A percentile compares a stretch with the other conserved stretches of the same genome.
phyloP scores from a whole-genome alignment of 2,113 vertebrate genomes.

The Triplophysa dalaica region DNA sequence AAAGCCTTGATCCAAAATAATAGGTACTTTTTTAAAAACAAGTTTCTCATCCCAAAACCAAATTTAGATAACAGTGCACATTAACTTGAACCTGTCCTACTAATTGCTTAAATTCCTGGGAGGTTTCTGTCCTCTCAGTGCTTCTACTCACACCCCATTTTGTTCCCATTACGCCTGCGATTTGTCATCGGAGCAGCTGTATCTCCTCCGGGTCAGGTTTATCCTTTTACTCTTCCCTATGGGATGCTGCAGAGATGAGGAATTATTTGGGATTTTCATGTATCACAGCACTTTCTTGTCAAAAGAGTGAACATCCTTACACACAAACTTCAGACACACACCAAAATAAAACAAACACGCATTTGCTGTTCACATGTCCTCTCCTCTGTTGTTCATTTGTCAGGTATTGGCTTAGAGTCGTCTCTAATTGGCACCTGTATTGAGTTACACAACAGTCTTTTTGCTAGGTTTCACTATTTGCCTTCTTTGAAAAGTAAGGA shows the following conservation, averaged over 20 bases:
- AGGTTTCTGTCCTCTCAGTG: slow-evolving; percentile 15
- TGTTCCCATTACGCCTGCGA: slow-evolving; percentile 50
- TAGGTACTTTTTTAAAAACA: not conserved
- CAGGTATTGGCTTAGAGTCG: slow-evolving; percentile 3
- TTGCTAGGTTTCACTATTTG: slow-evolving; percentile 31
- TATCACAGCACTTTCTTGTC: slow-evolving; percentile 31
- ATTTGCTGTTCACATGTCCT: not conserved
- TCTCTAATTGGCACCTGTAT: slow-evolving; percentile 20
- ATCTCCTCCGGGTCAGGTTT: slow-evolving; percentile 5
- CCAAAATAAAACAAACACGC: not conserved
- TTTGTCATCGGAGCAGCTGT: slow-evolving; percentile 45
- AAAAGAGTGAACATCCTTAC: slow-evolving; percentile 5
- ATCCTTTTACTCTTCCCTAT: slow-evolving; percentile 35
- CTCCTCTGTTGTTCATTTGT: slow-evolving; percentile 31
- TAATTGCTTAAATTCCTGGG: slow-evolving; percentile 40
- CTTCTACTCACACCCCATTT: slow-evolving; percentile 39
- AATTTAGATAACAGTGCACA: slow-evolving; percentile 21
- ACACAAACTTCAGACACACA: not conserved
- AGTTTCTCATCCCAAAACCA: not conserved
- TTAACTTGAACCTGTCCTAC: slow-evolving; percentile 37
- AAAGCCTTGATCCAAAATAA: not conserved
- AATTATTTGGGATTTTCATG: slow-evolving; percentile 41
- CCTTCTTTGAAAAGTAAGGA: not conserved
- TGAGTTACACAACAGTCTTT: slow-evolving; percentile 16
- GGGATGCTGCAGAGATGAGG: slow-evolving; percentile 45